Base-by-base conservation (phyloP, 2,888 invertebrate genomes). In the Drosophila monieri region DNA sequence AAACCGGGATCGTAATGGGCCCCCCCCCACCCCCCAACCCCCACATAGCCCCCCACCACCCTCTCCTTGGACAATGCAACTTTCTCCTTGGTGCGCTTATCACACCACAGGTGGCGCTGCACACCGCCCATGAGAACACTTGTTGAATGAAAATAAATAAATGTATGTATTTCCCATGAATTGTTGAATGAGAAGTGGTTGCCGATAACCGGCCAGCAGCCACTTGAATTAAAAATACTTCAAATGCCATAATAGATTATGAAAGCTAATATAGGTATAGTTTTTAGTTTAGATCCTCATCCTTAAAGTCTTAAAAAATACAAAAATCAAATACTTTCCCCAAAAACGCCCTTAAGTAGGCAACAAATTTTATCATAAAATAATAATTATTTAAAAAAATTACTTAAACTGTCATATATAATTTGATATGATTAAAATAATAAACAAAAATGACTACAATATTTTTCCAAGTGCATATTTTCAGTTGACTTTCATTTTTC, bases 51-150 rank as follows among this genome's bases (percentile, higher is more conserved):
- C 15, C 27, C 21, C 10, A 21, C 37, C 14, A 18, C 15, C 4
- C 27, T 32, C 4, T 32, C 10, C 10, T 30, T 30, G 32, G 32
- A 18, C 27, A 30, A 27, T 44, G 5, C 6, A 35, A 21, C 39
- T 51, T 14, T 30, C 39, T 56, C 35, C 35, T 35, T 35, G 35
- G 35, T 35, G 6, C 18, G 14, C 35, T 37, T 30, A 39, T 46
- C 46, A 9, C 1, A 25, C 57, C 14, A 60, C 39, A 60, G 60
- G 57, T 60, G 60, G 56, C 46, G 56, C 15, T 9, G 25, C 25
- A 6, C 1, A 6, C 9, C 37, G 18, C 49, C 37, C 56, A 23
- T 46, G 46, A 27, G 56, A 25, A 37, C 27, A 60, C 35, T 46
- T 46, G 39, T 37, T 60, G 60, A 60, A 56, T 56, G 60, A n/a